These are phyloP conservation scores for Chitala chitala DNA, from an alignment of 2,113 vertebrate species.

Conservation along the genomic window DNA sequence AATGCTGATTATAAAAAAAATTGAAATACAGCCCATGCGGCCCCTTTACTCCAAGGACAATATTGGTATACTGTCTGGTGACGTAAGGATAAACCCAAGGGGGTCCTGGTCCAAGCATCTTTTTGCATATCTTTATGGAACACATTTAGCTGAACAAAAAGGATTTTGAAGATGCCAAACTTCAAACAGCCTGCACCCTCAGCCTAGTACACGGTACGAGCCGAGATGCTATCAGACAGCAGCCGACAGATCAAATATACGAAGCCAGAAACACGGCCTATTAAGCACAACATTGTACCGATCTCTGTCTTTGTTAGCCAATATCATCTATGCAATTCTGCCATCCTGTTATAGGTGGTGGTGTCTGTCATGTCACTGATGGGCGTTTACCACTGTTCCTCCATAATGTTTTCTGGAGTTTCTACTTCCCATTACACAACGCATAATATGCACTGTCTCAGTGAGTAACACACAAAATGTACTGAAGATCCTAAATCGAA, in stretches of 20 bases:
- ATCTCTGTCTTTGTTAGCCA: not conserved
- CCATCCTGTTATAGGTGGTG: not conserved
- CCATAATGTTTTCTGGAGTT: too few species aligned
- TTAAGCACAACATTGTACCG: slow-evolving; percentile 5
- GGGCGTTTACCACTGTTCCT: too few species aligned
- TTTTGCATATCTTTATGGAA: slow-evolving; percentile 20
- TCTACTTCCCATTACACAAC: not conserved
- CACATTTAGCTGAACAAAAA: slow-evolving; percentile 25
- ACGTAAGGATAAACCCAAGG: not conserved
- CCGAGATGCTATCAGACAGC: slow-evolving; percentile 20
- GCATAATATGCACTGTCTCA: not conserved
- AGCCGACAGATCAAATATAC: slow-evolving; percentile 9
- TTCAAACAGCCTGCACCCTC: slow-evolving; percentile 13
- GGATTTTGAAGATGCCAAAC: slow-evolving; percentile 11
- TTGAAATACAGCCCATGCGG: too few species aligned
- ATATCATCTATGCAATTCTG: not conserved
- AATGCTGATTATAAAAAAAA: too few species aligned
- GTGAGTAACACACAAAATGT: not conserved
- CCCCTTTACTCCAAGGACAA: not conserved
- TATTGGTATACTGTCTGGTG: not conserved
- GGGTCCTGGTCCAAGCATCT: not conserved
- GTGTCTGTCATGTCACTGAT: not conserved
- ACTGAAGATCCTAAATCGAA: slow-evolving; percentile 35
- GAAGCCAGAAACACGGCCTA: not conserved
- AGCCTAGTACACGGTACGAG: not conserved